Evolutionary conservation across 2,797 vertebrate species (phyloP).

Genomic region (Scomberomorus guttatus): DNA sequence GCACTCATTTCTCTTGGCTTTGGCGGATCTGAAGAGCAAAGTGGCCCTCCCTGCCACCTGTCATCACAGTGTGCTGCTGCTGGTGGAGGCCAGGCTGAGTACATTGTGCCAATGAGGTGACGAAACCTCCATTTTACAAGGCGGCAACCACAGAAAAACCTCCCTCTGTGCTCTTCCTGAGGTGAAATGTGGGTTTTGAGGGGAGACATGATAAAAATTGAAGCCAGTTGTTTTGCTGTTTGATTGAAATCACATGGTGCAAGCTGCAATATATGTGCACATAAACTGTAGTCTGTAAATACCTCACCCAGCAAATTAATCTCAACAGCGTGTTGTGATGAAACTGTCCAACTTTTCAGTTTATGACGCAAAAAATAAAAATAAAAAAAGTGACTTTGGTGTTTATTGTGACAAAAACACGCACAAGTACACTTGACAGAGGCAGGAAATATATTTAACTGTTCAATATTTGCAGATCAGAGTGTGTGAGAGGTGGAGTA

Average conservation of each 20-base stretch:
- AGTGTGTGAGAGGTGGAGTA: constrained; percentile 16
- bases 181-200: not conserved
- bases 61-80: constrained; percentile 70
- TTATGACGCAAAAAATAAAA: not conserved
- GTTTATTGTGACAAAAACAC: not conserved
- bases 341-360: constrained; percentile 4
- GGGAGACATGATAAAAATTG: constrained; percentile 17
- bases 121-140: constrained; percentile 58
- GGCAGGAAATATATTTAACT: constrained; percentile 18
- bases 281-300: constrained; percentile 42
- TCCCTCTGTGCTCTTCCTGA: not conserved
- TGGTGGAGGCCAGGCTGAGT: constrained; percentile 38
- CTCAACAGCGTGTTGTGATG: constrained; percentile 25
- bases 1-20: constrained; percentile 58
- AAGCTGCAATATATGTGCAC: not conserved
- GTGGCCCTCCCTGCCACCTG: constrained; percentile 73
- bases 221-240: constrained; percentile 8
- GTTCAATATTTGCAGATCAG: constrained; percentile 56
- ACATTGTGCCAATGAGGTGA: constrained; percentile 62
- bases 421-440: not conserved
- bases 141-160: constrained; percentile 7
- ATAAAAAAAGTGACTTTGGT: not conserved
- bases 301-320: constrained; percentile 5
- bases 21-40: constrained; percentile 59
- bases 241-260: constrained; percentile 38